Conservation (phyloP, 1,140 invertebrate genomes). For the Leptinotarsa lineolata region DNA sequence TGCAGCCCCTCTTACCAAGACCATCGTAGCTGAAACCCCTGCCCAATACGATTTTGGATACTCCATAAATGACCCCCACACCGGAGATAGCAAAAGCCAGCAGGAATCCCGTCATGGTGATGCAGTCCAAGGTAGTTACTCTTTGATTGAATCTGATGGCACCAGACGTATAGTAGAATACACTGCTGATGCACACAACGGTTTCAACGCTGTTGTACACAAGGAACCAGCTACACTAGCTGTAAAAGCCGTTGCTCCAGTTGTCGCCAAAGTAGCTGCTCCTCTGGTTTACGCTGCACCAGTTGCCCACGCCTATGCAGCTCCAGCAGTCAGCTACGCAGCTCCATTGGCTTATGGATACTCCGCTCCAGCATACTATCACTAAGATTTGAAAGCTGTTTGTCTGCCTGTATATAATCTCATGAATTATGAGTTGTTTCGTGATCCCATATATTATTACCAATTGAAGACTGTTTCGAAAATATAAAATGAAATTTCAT, state of each 20-base stretch:
- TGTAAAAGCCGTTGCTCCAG: conserved; percentile 1
- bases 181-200: conserved; percentile 59
- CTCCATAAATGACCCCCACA: conserved; percentile 58
- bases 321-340: neutral
- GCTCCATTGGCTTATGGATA: neutral
- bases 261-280: conserved; percentile 8
- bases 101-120: conserved; percentile 43
- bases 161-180: conserved; percentile 60
- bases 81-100: conserved; percentile 49
- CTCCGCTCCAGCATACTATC: conserved; percentile 15
- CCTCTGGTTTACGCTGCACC: conserved; percentile 3
- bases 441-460: too few relatives aligned
- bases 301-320: conserved; percentile 13
- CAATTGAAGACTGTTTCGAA: too few relatives aligned
- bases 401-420: neutral
- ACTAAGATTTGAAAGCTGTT: neutral
- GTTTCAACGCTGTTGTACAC: conserved; percentile 36
- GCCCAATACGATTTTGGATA: conserved; percentile 40
- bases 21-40: conserved; percentile 10
- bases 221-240: conserved; percentile 23
- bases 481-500: too few relatives aligned
- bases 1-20: conserved; percentile 20
- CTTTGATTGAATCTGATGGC: conserved; percentile 61
- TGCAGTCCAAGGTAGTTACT: conserved; percentile 37
- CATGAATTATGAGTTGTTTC: too few relatives aligned